A percentile compares a stretch with the other conserved stretches of the same genome.
These are phyloP conservation scores for Noctilio leporinus DNA, from an alignment of 2,113 vertebrate species.

Conservation along the genomic window DNA sequence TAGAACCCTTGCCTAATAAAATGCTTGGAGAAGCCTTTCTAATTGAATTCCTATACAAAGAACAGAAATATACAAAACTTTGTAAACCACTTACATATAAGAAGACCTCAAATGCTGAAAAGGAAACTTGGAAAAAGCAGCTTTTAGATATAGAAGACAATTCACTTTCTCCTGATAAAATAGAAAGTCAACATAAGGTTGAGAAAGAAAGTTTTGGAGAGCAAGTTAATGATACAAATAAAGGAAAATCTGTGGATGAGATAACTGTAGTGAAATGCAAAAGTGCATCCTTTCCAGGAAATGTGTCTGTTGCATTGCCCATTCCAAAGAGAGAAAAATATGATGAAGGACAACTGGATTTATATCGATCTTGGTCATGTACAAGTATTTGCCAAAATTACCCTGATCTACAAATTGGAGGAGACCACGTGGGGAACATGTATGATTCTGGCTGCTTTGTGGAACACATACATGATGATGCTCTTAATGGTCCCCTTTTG, in stretches of 20 bases:
- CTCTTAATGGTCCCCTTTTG: conserved; percentile 67
- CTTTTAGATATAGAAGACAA: conserved; percentile 54
- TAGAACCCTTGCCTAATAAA: neutral
- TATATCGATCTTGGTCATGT: conserved; percentile 76
- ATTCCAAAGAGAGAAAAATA: conserved; percentile 70
- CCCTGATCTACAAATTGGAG: conserved; percentile 82
- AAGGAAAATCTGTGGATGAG: neutral
- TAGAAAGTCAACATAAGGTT: neutral
- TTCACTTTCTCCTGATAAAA: neutral
- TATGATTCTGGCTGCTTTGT: conserved; percentile 73
- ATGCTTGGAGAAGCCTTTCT: conserved; percentile 82
- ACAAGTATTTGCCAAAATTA: conserved; percentile 85
- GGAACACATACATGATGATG: conserved; percentile 48
- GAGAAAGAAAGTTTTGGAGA: neutral
- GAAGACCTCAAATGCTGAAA: conserved; percentile 47
- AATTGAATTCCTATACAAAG: conserved; percentile 64
- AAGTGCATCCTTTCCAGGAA: neutral
- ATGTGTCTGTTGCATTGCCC: conserved; percentile 43
- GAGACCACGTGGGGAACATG: conserved; percentile 70
- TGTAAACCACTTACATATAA: conserved; percentile 44
- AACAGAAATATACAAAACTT: conserved; percentile 42
- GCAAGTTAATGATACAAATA: neutral
- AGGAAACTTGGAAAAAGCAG: conserved; percentile 64
- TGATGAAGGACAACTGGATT: conserved; percentile 49
- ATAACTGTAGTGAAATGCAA: neutral